Evolutionary conservation across 2,797 vertebrate genomes (phyloP), one percentile per base, ranked within the genome.

Genomic region (Cryptoblepharus egeriae): DNA sequence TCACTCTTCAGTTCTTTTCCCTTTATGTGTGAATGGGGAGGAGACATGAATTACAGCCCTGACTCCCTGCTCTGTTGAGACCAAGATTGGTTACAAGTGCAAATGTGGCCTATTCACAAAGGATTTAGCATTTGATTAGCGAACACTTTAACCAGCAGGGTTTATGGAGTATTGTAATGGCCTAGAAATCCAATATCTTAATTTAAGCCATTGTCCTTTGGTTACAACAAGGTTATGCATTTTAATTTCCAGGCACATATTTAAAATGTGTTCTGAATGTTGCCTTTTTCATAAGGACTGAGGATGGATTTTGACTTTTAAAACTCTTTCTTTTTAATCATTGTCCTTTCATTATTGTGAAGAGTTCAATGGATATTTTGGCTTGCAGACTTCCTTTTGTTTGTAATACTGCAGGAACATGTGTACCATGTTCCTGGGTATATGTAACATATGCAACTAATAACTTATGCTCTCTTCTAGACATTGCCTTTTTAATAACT

Each of bases 201-300:
- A 55, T 28, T 70, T 63, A 72, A 83, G 60, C 45, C 49, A 37
- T 39, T 49, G 57, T 69, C n/a, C 24, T 69, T 79, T 69, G 16
- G 45, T 15, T 72, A 26, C 61, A 57, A 55, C 58, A 83, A 57
- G 75, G 28, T 69, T 61, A 28, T 82, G 26, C 26, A 61, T 77
- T 77, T 77, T 77, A 64, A 77, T 65, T 57, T 7, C 58, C 26
- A 71, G 11, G 12, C 64, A 82, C 57, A 76, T 63, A 49, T 76
- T 70, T 28, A 30, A 60, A 77, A 39, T 30, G 60, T 63, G 11
- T 61, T 70, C 18, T 63, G 58, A 58, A 69, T 69, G 42, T 83
- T 39, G 61, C 32, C 60, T 77, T 61, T 63, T 15, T 26, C 22
- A 71, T 15, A 22, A 57, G 15, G 24, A 69, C 18, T 13, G 58